Evolutionary conservation across 2,888 invertebrate genomes (phyloP).

Genomic region (Scrobipalpa atriplicella): DNA sequence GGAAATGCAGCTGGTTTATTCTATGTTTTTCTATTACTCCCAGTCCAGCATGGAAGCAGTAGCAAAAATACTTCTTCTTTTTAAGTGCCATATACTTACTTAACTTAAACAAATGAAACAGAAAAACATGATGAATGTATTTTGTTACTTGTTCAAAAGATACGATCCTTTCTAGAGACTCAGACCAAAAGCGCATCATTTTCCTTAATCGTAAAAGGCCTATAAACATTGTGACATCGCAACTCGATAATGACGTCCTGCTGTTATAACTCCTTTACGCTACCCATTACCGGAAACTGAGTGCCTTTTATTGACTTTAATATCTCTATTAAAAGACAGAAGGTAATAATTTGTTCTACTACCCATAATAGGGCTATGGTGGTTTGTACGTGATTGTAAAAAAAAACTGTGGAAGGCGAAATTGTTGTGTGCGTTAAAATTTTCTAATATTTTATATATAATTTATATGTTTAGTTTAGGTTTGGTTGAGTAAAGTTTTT

Average conservation of each 20-base stretch:
- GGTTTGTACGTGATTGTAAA: conserved; percentile 6
- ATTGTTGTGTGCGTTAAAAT: no score
- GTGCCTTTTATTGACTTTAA: background rate
- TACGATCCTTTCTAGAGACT: no score
- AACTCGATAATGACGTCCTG: background rate
- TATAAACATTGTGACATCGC: background rate
- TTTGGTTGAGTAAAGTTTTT: background rate
- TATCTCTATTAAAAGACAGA: background rate
- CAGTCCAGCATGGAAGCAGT: no score
- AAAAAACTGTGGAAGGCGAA: background rate
- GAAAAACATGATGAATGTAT: no score
- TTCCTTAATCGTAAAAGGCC: background rate
- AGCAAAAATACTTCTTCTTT: no score
- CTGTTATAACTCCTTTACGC: background rate
- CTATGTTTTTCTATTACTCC: no score
- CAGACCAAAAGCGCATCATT: background rate
- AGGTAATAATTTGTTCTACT: background rate
- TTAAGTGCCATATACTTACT: no score
- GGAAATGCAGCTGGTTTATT: no score
- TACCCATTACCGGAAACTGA: background rate
- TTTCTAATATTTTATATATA: no score
- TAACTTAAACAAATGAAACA: no score
- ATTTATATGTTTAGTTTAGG: no score
- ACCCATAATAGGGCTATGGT: background rate
- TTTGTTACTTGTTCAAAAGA: no score